Conservation (phyloP, 2,888 invertebrate genomes). For the Polymixis lichenea region DNA sequence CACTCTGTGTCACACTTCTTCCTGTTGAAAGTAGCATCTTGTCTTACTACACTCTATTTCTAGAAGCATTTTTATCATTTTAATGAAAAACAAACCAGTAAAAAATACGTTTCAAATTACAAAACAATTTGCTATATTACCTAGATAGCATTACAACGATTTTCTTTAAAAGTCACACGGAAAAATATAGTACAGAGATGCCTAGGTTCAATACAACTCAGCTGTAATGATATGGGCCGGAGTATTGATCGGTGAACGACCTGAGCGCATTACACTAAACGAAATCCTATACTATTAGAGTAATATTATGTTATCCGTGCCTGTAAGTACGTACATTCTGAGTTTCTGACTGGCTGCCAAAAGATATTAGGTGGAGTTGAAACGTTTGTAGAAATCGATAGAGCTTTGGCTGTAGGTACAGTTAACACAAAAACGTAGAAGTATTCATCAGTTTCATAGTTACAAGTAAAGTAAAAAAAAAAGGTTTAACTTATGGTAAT, state of each 20-base stretch:
- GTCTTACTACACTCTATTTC: background rate
- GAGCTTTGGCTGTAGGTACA: background rate
- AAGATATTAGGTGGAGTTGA: constrained; percentile 31
- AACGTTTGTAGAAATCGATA: constrained; percentile 19
- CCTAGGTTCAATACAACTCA: background rate
- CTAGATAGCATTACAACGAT: background rate
- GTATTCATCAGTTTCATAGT: background rate
- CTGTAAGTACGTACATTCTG: constrained; percentile 15
- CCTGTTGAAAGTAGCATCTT: background rate
- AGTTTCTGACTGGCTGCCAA: constrained; percentile 45
- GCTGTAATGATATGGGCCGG: constrained; percentile 1
- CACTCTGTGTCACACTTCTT: background rate
- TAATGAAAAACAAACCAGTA: background rate
- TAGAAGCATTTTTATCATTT: background rate
- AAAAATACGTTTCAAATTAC: background rate
- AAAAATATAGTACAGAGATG: background rate
- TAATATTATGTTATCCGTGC: constrained; percentile 26
- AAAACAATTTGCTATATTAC: background rate
- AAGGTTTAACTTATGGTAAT: background rate
- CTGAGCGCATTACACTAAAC: constrained; percentile 36
- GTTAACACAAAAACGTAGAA: background rate
- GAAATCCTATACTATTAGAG: constrained; percentile 36
- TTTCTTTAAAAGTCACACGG: background rate
- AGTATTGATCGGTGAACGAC: constrained; percentile 43
- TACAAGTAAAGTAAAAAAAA: background rate